Base-by-base conservation (phyloP, 2,888 invertebrate species). In the Linyphia triangularis region DNA sequence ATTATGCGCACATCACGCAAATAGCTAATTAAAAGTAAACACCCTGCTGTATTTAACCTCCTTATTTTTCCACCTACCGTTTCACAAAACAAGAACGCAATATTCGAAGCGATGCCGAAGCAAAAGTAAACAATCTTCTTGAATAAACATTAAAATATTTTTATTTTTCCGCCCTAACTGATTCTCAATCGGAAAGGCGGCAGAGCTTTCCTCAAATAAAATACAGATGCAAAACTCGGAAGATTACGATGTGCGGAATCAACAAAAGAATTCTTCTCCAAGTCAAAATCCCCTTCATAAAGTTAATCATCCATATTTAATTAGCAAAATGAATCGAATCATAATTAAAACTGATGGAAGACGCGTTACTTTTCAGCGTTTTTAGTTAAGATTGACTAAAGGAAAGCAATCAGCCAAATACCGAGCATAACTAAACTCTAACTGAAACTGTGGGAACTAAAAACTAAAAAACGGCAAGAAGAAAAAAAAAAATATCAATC, bases 301-400 rank as follows among this genome's bases (percentile, higher is more conserved):
- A 65, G 43, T 78, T 65, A 78, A 78, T 78, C 78, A 78, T 65
- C 43, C 78, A 40, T 40, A 65, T 78, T 78, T 65, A 78, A 78
- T 78, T 78, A 78, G 65, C 78, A 43, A 43, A 78, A 13, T 65
- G 51, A 65, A 78, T 65, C 65, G 78, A 28, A 65, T 65, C 43
- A 78, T 78, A 78, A 75, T 65, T 78, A 78, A 78, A 43, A 3
- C 63, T 5, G 26, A 78, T 19, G 10, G 16, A 24, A 65, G 16
- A 43, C 22, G 26, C 33, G 33, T 33, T 33, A 33, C 9, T 33
- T 33, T 33, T 26, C 26, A 24, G 7, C 22, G 7, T 7, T 33
- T 6, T 19, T 6, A 57, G 13, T 6, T 24, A 30, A n/a, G 28
- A 59, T 57, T 43, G n/a, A 2, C 16, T 43, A 26, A 70, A 4